Base-by-base conservation (phyloP, 2,797 vertebrate species). In the Macroramphosus scolopax region DNA sequence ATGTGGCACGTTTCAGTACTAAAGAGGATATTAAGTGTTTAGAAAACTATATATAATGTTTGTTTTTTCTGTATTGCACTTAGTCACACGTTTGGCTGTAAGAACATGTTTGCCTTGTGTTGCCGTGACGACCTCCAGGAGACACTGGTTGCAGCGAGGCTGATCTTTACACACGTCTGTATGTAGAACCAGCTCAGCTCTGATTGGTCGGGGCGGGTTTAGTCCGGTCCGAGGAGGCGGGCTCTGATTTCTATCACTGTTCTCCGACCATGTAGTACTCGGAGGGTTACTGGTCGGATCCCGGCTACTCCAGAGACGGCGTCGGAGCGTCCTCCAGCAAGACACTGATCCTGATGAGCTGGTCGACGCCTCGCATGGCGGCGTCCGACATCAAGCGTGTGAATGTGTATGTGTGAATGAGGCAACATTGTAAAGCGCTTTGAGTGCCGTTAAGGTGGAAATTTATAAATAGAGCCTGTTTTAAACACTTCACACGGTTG, bases 51-150 rank as follows among this genome's bases (percentile, higher is more conserved):
- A 84, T 81, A 78, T 81, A 68, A 74, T 72, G 72, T 51, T 75
- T n/a, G n/a, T n/a, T 87, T 74, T 77, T 80, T 87, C 75, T 83
- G 81, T 97, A 98, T 98, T 98, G 96, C 95, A 98, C 96, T 91
- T 93, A 89, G 84, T 92, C 89, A 92, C 88, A 87, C 83, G 84
- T 88, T 76, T 82, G 90, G 86, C 88, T 89, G 86, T 88, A 86
- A 80, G 87, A 64, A 81, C 69, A 60, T 29, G 57, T 64, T 22
- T 61, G 52, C 53, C 75, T 72, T 63, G 26, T 44, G 51, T 72
- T 48, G 60, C 51, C 24, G 51, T 45, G 44, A 55, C 40, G 20
- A 37, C 64, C 56, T 77, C 62, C 54, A 6, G 30, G 33, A n/a
- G 25, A 68, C 51, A 54, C 46, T 42, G 54, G 28, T 66, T 63